phyloP scores from a whole-genome alignment of 1,140 invertebrate species.

The Drosophila nikananu region DNA sequence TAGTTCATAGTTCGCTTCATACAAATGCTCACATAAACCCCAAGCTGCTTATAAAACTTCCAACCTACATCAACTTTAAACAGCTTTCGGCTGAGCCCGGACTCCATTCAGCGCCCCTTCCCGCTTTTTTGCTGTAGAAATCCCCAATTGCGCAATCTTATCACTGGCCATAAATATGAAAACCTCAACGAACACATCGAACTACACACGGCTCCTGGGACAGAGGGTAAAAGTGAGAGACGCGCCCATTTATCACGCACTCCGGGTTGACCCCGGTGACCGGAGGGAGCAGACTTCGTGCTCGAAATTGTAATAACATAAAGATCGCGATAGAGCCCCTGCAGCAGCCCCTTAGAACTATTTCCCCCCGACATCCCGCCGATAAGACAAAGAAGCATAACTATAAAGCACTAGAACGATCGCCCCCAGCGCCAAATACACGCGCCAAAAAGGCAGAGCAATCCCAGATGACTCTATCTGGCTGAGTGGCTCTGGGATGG shows the following conservation, averaged over 20 bases:
- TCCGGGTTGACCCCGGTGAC: conserved; percentile 74
- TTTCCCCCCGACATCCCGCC: conserved; percentile 15
- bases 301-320: conserved; percentile 48
- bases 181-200: conserved; percentile 60
- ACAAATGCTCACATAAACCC: conserved; percentile 22
- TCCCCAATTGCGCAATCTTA: conserved; percentile 78
- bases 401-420: conserved; percentile 40
- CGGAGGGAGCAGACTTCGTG: conserved; percentile 38
- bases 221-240: conserved; percentile 23
- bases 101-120: conserved; percentile 29
- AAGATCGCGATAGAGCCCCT: conserved; percentile 48
- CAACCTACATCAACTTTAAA: conserved; percentile 80
- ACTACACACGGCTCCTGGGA: conserved; percentile 7
- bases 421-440: conserved; percentile 49
- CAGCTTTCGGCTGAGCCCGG: conserved; percentile 47
- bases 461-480: conserved; percentile 54
- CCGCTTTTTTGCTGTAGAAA: conserved; percentile 24
- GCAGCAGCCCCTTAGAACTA: conserved; percentile 16
- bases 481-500: conserved; percentile 10
- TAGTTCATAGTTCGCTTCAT: conserved; percentile 52
- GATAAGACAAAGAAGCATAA: conserved; percentile 66
- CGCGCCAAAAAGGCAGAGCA: conserved; percentile 44
- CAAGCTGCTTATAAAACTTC: conserved; percentile 71
- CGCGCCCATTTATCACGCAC: conserved; percentile 80
- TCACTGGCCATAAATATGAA: conserved; percentile 79